Conservation (phyloP, 2,888 invertebrate species). For the Crematogaster levior region DNA sequence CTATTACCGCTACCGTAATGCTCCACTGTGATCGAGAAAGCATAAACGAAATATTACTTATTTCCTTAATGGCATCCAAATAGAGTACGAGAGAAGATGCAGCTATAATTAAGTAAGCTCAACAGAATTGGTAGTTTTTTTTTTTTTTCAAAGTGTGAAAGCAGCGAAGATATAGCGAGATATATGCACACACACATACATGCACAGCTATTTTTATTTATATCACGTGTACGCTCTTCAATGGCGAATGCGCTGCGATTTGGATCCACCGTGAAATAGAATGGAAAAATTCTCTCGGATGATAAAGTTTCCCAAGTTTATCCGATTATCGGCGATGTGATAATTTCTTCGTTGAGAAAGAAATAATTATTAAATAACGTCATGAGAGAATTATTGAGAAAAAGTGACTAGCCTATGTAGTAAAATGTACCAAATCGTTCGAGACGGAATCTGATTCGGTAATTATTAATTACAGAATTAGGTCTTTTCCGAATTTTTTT, state of each 20-base stretch:
- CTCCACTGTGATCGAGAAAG: background rate
- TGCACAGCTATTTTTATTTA: background rate
- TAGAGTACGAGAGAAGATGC: background rate
- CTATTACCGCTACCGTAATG: background rate
- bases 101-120: background rate
- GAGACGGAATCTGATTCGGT: no score
- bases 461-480: no score
- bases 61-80: background rate
- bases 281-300: background rate
- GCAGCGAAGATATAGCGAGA: background rate
- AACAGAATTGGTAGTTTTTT: background rate
- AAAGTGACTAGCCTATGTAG: background rate
- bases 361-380: no score
- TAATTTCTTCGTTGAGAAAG: background rate
- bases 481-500: no score
- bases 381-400: no score
- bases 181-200: background rate
- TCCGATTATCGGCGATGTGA: background rate
- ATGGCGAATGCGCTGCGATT: background rate
- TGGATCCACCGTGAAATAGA: no score
- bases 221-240: background rate
- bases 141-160: background rate
- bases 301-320: background rate
- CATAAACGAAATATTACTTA: slow-evolving; percentile 6
- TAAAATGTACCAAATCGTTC: background rate